A percentile compares a stretch with the other conserved stretches of the same genome.
These are phyloP conservation scores for Apotomis turbidana DNA, from an alignment of 2,888 invertebrate species.

Conservation along the genomic window DNA sequence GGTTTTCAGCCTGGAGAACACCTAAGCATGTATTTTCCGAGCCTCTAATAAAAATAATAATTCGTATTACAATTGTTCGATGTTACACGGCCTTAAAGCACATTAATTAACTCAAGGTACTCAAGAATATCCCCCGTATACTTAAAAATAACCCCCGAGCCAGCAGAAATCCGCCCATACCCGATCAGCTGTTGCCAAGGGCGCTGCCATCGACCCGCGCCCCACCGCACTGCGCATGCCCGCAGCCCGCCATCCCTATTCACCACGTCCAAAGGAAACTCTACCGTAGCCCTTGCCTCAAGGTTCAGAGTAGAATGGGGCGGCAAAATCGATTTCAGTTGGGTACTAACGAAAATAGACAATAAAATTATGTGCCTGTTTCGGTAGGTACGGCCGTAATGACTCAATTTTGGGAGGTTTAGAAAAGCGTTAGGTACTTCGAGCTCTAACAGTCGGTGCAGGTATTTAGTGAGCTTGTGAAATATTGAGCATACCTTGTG, in stretches of 20 bases:
- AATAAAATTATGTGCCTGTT: slow-evolving; percentile 37
- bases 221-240: slow-evolving; percentile 53
- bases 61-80: background rate
- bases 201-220: slow-evolving; percentile 21
- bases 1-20: no score
- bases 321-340: slow-evolving; percentile 30
- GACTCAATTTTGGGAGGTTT: slow-evolving; percentile 26
- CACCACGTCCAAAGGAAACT: background rate
- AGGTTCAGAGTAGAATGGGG: background rate
- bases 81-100: background rate
- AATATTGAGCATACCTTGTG: background rate
- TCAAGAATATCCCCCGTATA: slow-evolving; percentile 13
- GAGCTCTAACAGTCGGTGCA: background rate
- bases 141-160: slow-evolving; percentile 19
- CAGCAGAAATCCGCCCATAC: background rate
- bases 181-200: slow-evolving; percentile 42
- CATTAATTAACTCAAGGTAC: background rate
- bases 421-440: background rate
- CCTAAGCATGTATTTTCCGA: no score
- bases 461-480: background rate
- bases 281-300: background rate
- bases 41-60: no score
- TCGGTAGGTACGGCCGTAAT: slow-evolving; percentile 13
- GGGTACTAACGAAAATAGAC: slow-evolving; percentile 38
- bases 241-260: slow-evolving; percentile 45